Percentiles rank a stretch among this genome's conserved stretches.
These are phyloP conservation scores for Nephrotoma flavescens DNA, from an alignment of 2,888 invertebrate species.

Conservation along the genomic window DNA sequence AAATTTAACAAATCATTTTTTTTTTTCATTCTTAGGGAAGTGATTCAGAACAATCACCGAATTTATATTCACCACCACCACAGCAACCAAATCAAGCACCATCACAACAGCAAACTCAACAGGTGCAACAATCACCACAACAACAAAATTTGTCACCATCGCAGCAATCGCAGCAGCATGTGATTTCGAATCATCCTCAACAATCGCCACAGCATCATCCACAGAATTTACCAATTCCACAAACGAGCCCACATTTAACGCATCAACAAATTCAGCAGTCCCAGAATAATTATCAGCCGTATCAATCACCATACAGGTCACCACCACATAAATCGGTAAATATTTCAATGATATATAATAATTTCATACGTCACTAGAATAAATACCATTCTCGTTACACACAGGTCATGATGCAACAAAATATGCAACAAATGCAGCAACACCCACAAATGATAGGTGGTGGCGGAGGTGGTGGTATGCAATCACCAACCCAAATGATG, in stretches of 20 bases:
- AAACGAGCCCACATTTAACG: slow-evolving; percentile 5
- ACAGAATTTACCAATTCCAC: slow-evolving; percentile 13
- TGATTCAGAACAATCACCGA: slow-evolving; percentile 13
- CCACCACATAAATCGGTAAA: slow-evolving; percentile 26
- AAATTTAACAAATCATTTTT: background rate
- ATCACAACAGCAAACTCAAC: slow-evolving; percentile 28
- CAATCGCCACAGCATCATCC: slow-evolving; percentile 18
- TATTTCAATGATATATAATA: background rate
- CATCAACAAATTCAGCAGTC: slow-evolving; percentile 32
- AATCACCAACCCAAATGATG: slow-evolving; percentile 11
- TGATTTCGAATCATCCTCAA: slow-evolving; percentile 32
- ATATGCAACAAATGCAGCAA: slow-evolving; percentile 23
- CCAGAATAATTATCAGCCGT: slow-evolving; percentile 32
- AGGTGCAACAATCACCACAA: slow-evolving; percentile 13
- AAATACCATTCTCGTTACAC: background rate
- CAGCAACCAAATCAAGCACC: slow-evolving; percentile 30
- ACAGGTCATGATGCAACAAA: slow-evolving; percentile 5
- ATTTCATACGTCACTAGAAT: background rate
- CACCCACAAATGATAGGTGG: slow-evolving; percentile 7
- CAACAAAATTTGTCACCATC: slow-evolving; percentile 22
- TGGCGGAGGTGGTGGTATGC: slow-evolving; percentile 5
- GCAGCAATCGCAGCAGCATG: slow-evolving; percentile 33
- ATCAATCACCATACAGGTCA: slow-evolving; percentile 35
- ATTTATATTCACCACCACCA: slow-evolving; percentile 39
- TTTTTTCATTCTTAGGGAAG: background rate